Evolutionary conservation across 1,140 invertebrate species (phyloP), one percentile per base, ranked within the genome.

Genomic region (Hydropsyche tenuis): DNA sequence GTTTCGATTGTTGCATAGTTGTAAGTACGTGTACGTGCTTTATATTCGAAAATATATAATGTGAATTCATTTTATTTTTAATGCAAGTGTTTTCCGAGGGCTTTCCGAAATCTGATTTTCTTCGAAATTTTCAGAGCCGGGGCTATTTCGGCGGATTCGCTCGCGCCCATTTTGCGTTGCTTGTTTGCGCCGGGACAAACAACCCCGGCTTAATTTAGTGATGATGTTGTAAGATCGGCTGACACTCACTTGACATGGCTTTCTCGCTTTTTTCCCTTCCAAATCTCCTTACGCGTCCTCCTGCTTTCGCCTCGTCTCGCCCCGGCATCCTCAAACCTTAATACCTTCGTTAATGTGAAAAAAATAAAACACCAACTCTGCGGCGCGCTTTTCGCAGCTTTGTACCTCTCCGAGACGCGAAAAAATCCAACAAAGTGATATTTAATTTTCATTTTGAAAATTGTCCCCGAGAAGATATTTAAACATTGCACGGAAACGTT

Each of bases 151-250:
- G 3, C 30, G 9, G 30, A 70, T 70, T 70, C 69, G 56, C 56
- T 46, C 69, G 20, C 14, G 9, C n/a, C 42, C 42, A 56, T 64
- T 64, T 72, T 72, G 22, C 70, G 3, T 9, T 18, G 37, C 46
- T 30, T 73, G 62, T 64, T 53, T 51, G 43, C 20, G 7, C 63
- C 16, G 25, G 18, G 62, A 73, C 60, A 73, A 65, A 73, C 62
- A 65, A 53, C 71, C n/a, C 22, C 20, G 71, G 27, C 62, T 73
- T 73, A 64, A 73, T 73, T 73, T 30, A 51, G 60, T 51, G 48
- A 73, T 65, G 68, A 70, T 70, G 68, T 70, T 56, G 43, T 70
- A 46, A 70, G 68, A 70, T 68, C 68, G 45, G 45, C 45, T 27
- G 65, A 37, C 42, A 68, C 43, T 68, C 65, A 37, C 20, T 25